Evolutionary conservation across 2,797 vertebrate genomes (phyloP).

Genomic region (Parauchenoglanis punctatus): DNA sequence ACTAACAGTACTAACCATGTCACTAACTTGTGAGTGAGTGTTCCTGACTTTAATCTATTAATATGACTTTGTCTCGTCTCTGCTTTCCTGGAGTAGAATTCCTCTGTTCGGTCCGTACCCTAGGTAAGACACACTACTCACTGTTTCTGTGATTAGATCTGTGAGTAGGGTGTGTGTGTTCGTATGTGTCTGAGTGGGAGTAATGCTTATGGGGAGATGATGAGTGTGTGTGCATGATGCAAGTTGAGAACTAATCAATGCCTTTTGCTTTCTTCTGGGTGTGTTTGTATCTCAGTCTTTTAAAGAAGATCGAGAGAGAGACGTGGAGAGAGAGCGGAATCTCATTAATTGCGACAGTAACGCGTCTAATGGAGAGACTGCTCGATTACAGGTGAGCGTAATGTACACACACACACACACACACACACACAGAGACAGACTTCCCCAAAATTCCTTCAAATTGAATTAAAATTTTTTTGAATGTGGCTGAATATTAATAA

Average conservation of each 20-base stretch:
- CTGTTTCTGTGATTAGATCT: slow-evolving; percentile 56
- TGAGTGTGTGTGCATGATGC: background rate
- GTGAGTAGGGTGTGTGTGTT: slow-evolving; percentile 29
- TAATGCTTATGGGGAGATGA: background rate
- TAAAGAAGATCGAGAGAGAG: slow-evolving; percentile 99
- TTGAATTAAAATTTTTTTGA: background rate
- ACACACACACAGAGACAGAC: background rate
- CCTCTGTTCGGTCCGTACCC: slow-evolving; percentile 99
- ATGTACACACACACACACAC: too few relatives aligned
- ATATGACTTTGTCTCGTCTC: slow-evolving; percentile 96
- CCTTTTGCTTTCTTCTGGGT: slow-evolving; percentile 59
- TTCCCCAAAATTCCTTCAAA: background rate
- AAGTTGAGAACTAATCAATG: slow-evolving; percentile 22
- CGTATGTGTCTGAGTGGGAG: slow-evolving; percentile 59
- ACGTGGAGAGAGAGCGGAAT: slow-evolving; percentile 98
- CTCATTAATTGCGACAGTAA: slow-evolving; percentile 96
- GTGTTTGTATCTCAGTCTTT: slow-evolving; percentile 76
- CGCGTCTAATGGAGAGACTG: slow-evolving; percentile 95
- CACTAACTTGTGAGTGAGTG: slow-evolving; percentile 54
- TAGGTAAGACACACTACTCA: slow-evolving; percentile 90
- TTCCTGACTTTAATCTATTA: slow-evolving; percentile 77
- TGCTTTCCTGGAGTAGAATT: slow-evolving; percentile 99
- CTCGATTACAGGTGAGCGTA: slow-evolving; percentile 90
- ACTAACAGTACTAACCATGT: slow-evolving; percentile 59
- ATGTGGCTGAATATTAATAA: background rate